Evolutionary conservation across 2,888 invertebrate species (phyloP).

Genomic region (Rhamphomyia laevipes): DNA sequence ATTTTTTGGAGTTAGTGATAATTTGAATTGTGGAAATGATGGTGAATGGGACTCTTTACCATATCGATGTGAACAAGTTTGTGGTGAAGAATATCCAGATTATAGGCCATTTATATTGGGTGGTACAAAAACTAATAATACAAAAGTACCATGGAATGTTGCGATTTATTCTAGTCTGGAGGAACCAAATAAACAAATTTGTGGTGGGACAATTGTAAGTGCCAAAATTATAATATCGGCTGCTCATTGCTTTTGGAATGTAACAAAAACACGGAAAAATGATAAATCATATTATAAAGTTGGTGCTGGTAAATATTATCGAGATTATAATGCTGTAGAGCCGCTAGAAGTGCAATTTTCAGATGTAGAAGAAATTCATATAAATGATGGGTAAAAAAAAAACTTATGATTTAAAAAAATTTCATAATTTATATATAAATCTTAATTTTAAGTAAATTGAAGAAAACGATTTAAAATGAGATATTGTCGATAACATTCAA

Average conservation of each 20-base stretch:
- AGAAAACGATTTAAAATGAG: too few species aligned
- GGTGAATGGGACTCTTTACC: slow-evolving; percentile 23
- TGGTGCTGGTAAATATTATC: slow-evolving; percentile 16
- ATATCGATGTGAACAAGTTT: slow-evolving; percentile 21
- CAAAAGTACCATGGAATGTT: slow-evolving; percentile 25
- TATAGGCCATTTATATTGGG: slow-evolving; percentile 12
- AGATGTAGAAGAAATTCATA: slow-evolving; percentile 13
- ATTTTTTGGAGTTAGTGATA: not conserved
- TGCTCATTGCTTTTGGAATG: slow-evolving; percentile 21
- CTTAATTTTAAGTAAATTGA: too few species aligned
- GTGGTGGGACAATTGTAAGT: slow-evolving; percentile 23
- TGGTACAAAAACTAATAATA: slow-evolving; percentile 8
- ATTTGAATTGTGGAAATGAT: slow-evolving; percentile 16
- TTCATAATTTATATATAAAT: too few species aligned
- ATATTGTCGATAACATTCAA: too few species aligned
- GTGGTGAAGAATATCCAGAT: slow-evolving; percentile 16
- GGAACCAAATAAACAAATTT: slow-evolving; percentile 11
- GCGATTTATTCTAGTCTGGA: slow-evolving; percentile 17
- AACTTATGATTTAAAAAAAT: too few species aligned
- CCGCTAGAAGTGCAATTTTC: slow-evolving; percentile 9
- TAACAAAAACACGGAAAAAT: not conserved
- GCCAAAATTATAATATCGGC: slow-evolving; percentile 21
- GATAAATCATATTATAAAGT: slow-evolving; percentile 9
- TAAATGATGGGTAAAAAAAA: not conserved
- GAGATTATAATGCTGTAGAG: slow-evolving; percentile 11